phyloP scores from a whole-genome alignment of 2,113 vertebrate species.

The Misgurnus mizolepis region DNA sequence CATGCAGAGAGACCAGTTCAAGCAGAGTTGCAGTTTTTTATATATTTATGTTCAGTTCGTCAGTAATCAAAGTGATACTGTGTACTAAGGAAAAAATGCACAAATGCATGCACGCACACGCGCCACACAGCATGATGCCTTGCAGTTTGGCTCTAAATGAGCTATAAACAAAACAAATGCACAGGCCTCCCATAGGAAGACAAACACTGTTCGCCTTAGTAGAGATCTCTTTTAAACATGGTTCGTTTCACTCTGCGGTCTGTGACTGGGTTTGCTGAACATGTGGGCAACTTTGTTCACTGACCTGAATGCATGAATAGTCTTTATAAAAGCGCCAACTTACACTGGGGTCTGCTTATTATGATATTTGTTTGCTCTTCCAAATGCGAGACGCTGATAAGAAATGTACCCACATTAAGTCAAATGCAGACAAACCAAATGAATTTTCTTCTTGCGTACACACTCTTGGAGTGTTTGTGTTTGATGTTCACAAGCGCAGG shows the following conservation, averaged over 20 bases:
- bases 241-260: constrained; percentile 38
- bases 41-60: constrained; percentile 33
- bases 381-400: constrained; percentile 14
- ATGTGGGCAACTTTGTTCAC: constrained; percentile 46
- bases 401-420: constrained; percentile 20
- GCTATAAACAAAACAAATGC: constrained; percentile 40
- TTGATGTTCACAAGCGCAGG: constrained; percentile 37
- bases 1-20: constrained; percentile 21
- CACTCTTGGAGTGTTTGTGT: constrained; percentile 42
- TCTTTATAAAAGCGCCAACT: constrained; percentile 4
- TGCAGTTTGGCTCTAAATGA: constrained; percentile 49
- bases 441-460: constrained; percentile 20
- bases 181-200: constrained; percentile 46
- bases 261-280: constrained; percentile 38
- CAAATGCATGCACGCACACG: not conserved
- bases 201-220: constrained; percentile 42
- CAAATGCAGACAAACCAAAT: constrained; percentile 28
- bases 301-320: constrained; percentile 50
- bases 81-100: constrained; percentile 13
- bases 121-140: constrained; percentile 25
- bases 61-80: constrained; percentile 25
- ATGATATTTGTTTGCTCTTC: constrained; percentile 24
- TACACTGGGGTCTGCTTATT: not conserved
- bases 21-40: constrained; percentile 1
- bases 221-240: constrained; percentile 45